These are phyloP conservation scores for Dermatemys mawii DNA, from an alignment of 2,113 vertebrate genomes.

Conservation along the genomic window DNA sequence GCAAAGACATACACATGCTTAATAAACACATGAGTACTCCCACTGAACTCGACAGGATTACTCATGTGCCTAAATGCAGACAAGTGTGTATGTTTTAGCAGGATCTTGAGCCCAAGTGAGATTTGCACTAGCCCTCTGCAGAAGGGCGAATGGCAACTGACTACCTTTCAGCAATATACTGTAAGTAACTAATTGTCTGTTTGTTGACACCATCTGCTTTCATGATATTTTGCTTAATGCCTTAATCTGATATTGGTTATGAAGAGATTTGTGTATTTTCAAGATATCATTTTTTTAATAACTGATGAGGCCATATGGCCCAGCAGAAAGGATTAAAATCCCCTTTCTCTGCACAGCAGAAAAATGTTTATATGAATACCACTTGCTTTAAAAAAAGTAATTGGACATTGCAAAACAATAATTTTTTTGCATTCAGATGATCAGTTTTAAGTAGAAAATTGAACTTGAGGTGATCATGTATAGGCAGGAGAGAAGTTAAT, in stretches of 20 bases:
- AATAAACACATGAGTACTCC: neutral
- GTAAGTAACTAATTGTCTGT: neutral
- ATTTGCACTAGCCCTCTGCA: neutral
- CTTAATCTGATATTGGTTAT: neutral
- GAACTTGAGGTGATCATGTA: neutral
- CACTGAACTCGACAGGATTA: neutral
- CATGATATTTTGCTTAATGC: neutral
- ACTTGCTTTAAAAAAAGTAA: neutral
- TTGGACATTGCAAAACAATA: neutral
- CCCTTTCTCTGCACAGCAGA: neutral
- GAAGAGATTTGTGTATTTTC: neutral
- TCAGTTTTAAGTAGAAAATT: conserved; percentile 31
- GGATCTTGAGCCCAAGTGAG: neutral
- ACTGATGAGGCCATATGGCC: neutral
- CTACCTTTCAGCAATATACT: neutral
- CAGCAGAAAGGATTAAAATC: neutral
- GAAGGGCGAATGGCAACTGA: fast-evolving
- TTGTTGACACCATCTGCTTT: neutral
- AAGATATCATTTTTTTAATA: neutral
- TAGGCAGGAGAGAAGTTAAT: conserved; percentile 35
- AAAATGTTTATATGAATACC: neutral
- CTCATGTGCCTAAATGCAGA: neutral
- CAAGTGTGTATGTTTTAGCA: fast-evolving
- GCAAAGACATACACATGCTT: neutral
- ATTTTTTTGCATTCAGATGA: neutral